Percentiles rank a stretch among this genome's conserved stretches.
These are phyloP conservation scores for Procambarus clarkii DNA, from an alignment of 1,140 invertebrate species.

Conservation along the genomic window DNA sequence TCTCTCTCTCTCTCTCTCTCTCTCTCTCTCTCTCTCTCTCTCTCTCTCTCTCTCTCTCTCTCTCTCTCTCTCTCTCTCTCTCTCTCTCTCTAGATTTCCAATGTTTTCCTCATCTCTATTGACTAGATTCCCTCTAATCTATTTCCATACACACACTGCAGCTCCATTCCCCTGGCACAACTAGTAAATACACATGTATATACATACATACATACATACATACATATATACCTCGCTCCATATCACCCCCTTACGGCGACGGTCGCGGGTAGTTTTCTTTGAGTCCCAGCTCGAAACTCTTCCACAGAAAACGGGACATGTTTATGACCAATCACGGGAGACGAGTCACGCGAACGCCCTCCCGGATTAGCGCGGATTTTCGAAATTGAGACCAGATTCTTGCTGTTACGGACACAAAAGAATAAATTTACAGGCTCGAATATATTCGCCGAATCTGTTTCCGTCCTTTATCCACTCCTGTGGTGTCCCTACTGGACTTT, in stretches of 20 bases:
- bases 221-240: too few relatives aligned
- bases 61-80: too few relatives aligned
- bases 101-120: neutral
- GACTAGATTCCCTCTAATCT: neutral
- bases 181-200: too few relatives aligned
- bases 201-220: constrained; percentile 1
- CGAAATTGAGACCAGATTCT: neutral
- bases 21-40: constrained; percentile 36
- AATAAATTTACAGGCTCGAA: neutral
- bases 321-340: neutral
- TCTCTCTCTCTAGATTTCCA: too few relatives aligned
- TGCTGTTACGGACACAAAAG: neutral
- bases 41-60: neutral
- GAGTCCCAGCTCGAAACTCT: neutral
- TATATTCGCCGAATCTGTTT: neutral
- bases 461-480: too few relatives aligned
- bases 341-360: neutral
- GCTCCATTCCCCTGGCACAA: neutral
- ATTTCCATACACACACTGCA: neutral
- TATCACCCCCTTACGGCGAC: too few relatives aligned
- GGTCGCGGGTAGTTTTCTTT: neutral
- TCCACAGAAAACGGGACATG: neutral
- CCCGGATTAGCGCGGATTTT: neutral
- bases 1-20: constrained; percentile 9
- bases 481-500: too few relatives aligned